phyloP scores from a whole-genome alignment of 2,888 invertebrate genomes.

The Helleia helle region DNA sequence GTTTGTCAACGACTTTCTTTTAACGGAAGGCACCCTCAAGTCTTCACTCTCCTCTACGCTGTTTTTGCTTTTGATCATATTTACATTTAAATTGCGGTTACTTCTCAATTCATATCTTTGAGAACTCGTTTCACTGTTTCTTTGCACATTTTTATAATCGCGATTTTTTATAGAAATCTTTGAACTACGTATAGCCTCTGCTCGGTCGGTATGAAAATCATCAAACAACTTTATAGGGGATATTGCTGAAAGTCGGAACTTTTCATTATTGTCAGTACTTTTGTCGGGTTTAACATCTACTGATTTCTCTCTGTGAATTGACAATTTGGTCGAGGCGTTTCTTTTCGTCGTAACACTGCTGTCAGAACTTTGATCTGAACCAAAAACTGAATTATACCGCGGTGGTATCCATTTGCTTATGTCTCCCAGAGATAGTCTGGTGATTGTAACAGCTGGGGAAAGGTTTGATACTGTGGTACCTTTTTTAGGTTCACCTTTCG shows the following conservation, averaged over 20 bases:
- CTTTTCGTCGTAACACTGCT: background rate
- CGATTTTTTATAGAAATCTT: too few relatives aligned
- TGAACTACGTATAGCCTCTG: background rate
- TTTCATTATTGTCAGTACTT: background rate
- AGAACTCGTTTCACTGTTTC: background rate
- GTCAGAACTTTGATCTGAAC: conserved; percentile 11
- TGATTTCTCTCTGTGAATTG: too few relatives aligned
- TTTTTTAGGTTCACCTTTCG: background rate
- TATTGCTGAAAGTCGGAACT: conserved; percentile 28
- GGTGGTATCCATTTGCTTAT: conserved; percentile 22
- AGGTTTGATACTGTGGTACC: background rate
- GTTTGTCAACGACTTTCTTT: background rate
- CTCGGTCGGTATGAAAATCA: conserved; percentile 19
- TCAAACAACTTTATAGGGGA: conserved; percentile 39
- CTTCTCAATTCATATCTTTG: background rate
- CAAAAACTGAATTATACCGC: conserved; percentile 16
- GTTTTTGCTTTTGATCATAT: background rate
- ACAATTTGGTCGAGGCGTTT: background rate
- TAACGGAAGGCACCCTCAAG: background rate
- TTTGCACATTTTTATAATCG: background rate
- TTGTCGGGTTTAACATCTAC: background rate
- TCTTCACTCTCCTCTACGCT: background rate
- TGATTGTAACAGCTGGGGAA: conserved; percentile 16
- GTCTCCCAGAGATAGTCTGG: conserved; percentile 20
- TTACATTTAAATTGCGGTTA: too few relatives aligned